Evolutionary conservation across 2,888 invertebrate species (phyloP).

Genomic region (Mesorhabditis spiculigera): DNA sequence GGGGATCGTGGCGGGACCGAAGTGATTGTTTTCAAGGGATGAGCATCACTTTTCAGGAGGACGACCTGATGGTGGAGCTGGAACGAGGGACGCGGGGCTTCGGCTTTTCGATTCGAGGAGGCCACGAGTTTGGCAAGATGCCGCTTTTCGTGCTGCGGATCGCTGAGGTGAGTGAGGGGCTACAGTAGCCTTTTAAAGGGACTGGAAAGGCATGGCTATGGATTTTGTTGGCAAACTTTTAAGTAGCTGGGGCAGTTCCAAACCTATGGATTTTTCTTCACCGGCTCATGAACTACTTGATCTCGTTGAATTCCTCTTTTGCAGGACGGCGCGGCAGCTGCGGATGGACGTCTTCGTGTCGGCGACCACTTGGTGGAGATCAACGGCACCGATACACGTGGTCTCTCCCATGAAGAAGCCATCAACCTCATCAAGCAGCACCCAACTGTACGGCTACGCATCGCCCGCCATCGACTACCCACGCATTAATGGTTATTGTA

Average conservation of each 20-base stretch:
- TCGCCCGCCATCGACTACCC: slow-evolving; percentile 31
- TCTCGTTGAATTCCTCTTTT: not conserved
- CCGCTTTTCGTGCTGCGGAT: slow-evolving; percentile 73
- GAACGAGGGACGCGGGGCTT: slow-evolving; percentile 71
- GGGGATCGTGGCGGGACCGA: too few species aligned
- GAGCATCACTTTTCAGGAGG: slow-evolving; percentile 23
- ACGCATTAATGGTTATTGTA: not conserved
- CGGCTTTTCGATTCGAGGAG: slow-evolving; percentile 75
- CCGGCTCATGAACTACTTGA: too few species aligned
- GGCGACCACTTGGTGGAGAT: slow-evolving; percentile 67
- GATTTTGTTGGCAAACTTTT: not conserved
- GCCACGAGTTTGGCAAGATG: slow-evolving; percentile 74
- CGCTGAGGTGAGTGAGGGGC: slow-evolving; percentile 63
- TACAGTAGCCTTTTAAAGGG: too few species aligned
- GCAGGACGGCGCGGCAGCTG: slow-evolving; percentile 61
- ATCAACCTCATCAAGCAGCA: slow-evolving; percentile 70
- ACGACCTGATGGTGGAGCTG: slow-evolving; percentile 65
- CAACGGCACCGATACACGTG: slow-evolving; percentile 70
- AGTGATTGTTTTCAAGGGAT: too few species aligned
- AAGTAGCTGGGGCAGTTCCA: not conserved
- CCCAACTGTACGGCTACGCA: slow-evolving; percentile 42
- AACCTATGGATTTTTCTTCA: too few species aligned
- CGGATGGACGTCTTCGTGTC: slow-evolving; percentile 60
- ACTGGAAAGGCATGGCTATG: not conserved
- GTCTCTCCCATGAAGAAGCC: slow-evolving; percentile 74